Evolutionary conservation across 2,113 vertebrate species (phyloP), one percentile per base, ranked within the genome.

Genomic region (Sturnira hondurensis): DNA sequence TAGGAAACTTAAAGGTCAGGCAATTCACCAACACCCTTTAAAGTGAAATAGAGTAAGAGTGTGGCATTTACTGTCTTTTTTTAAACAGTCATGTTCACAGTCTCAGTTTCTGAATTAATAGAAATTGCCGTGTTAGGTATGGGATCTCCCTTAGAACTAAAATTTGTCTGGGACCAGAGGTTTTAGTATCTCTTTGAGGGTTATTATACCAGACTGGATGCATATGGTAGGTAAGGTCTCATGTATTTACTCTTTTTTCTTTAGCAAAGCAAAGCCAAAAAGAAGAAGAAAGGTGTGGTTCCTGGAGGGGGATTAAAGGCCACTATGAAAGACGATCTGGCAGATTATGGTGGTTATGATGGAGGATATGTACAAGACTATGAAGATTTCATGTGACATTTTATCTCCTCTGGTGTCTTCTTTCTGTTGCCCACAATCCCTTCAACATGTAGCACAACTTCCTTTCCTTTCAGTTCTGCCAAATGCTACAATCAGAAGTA

Each of bases 361-460:
- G 99, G 99, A 24, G 99, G 99, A 89, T 99, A 99, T 67, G 99
- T 99, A 96, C 99, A 99, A 97, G 99, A 99, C 95, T 99, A 99
- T 43, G 99, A 99, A 98, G 99, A 99, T 98, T 99, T 99, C 99
- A 99, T 99, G 99, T 99, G 99, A 99, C 99, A 96, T 96, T 98
- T 90, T 97, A 94, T 94, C 97, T 97, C 97, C 94, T 93, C 95
- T 91, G 92, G 84, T 98, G 98, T 98, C 95, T 95, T 98, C 98
- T 98, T 98, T 98, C 97, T 98, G 97, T 98, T 98, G 98, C 97
- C 98, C 98, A 97, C 98, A 96, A 94, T 98, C 98, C 98, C 98
- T 98, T 98, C 98, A 99, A 99, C 98, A 99, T 98, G 98, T 99
- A 99, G 99, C 99, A 99, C 98, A 99, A 98, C 98, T 98, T 98